These are phyloP conservation scores for Folsomia candida DNA, from an alignment of 2,888 invertebrate species.

Conservation along the genomic window DNA sequence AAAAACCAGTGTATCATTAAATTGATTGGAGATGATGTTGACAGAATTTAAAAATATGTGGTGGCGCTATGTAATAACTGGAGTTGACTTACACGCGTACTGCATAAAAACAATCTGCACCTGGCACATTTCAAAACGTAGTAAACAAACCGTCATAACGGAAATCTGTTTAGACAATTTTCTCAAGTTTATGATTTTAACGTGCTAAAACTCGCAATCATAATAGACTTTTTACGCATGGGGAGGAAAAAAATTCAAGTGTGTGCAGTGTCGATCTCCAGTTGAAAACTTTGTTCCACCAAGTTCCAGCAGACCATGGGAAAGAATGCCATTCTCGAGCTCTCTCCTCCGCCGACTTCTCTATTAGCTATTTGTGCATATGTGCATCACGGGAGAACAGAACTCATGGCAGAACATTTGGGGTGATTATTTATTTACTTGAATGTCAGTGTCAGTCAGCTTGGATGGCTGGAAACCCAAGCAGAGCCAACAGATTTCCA, in stretches of 20 bases:
- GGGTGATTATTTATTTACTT: conserved; percentile 1
- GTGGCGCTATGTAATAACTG: no score
- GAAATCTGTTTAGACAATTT: background rate
- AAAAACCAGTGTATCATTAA: background rate
- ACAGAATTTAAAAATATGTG: background rate
- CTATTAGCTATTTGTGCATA: no score
- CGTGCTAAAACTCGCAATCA: background rate
- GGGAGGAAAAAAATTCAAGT: no score
- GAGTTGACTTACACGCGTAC: background rate
- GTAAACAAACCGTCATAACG: background rate
- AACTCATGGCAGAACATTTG: no score
- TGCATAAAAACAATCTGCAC: background rate
- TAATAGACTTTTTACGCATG: background rate
- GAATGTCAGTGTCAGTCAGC: conserved; percentile 3
- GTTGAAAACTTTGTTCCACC: no score
- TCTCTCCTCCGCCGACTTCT: no score
- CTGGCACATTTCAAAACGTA: background rate
- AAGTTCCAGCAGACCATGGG: no score
- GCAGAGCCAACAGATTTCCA: background rate
- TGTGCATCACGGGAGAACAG: background rate
- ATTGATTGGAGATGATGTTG: background rate
- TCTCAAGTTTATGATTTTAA: background rate
- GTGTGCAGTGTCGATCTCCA: no score
- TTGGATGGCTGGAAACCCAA: background rate
- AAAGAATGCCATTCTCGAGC: no score